Evolutionary conservation across 2,797 vertebrate genomes (phyloP), one percentile per base, ranked within the genome.

Genomic region (Parauchenoglanis punctatus): DNA sequence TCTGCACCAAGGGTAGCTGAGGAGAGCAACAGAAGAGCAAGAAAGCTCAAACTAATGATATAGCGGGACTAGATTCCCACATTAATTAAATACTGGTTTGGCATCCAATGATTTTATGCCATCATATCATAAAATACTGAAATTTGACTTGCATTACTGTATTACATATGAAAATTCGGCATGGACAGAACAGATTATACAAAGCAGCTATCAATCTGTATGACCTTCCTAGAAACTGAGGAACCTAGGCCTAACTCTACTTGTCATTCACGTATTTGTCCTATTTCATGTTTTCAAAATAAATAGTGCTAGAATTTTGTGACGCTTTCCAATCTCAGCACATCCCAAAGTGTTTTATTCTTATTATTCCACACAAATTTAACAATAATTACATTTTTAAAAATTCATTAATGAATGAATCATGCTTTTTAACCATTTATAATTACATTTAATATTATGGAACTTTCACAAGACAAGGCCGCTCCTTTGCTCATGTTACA

Each of bases 1-100:
- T 94, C 92, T 91, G 92, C 91, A 70, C 78, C 52, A 49, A 70
- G 73, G 83, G 77, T 82, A 93, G 87, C 89, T 80, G 83, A 89
- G 89, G 65, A 89, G 87, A 83, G 73, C 63, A n/a, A 31, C 8
- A 35, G n/a, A n/a, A 80, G 54, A 68, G 76, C 65, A 85, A 52
- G 25, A 25, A 35, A 49, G 61, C 56, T 73, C n/a, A 12, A 25
- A 85, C 72, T 85, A 76, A 78, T 87, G 82, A 77, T 46, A 70
- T 31, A 28, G 52, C 73, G 31, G 61, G 15, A 70, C 18, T 25
- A 31, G 54, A 76, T 68, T 68, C 61, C 40, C 35, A 81, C 23
- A 40, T 44, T 44, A 81, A 44, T 81, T 63, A 44, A 61, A 58
- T 20, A 78, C 8, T 7, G 2, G 20, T 61, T 61, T 44, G 54